Percentiles rank a stretch among this genome's conserved stretches.
phyloP scores from a whole-genome alignment of 2,113 vertebrate species.

The Cinclus mexicanus region DNA sequence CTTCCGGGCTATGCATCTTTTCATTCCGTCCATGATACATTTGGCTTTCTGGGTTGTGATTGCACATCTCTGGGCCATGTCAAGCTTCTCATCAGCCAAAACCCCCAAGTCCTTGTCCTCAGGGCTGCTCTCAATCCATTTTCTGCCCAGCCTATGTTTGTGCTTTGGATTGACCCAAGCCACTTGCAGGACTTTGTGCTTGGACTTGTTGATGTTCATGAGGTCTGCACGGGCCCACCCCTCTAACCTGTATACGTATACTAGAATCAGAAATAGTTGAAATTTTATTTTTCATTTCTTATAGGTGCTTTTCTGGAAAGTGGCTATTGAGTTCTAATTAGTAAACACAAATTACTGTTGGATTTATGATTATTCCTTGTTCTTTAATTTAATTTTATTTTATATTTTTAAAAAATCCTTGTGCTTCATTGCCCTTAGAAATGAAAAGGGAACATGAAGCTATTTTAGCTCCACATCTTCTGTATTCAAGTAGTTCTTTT shows the following conservation, averaged over 20 bases:
- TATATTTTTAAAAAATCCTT: not conserved
- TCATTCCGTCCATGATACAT: not conserved
- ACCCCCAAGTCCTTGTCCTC: not conserved
- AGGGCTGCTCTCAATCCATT: not conserved
- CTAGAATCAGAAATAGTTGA: not conserved
- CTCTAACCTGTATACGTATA: not conserved
- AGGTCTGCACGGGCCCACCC: not conserved
- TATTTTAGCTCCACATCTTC: not conserved
- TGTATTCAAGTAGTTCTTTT: not conserved
- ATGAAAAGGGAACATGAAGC: not conserved
- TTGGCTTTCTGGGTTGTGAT: not conserved
- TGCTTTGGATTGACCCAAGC: not conserved
- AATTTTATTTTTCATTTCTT: not conserved
- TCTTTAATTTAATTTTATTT: not conserved
- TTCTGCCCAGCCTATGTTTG: not conserved
- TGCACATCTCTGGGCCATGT: not conserved
- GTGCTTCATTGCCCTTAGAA: not conserved
- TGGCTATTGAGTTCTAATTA: not conserved
- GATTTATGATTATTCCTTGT: not conserved
- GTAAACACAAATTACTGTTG: not conserved
- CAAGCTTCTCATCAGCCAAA: not conserved
- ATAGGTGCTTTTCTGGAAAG: not conserved
- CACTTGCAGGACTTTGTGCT: not conserved
- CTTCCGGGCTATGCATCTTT: not conserved
- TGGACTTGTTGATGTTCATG: not conserved